Base-by-base conservation (phyloP, 1,140 invertebrate genomes). In the Mizuhopecten yessoensis region DNA sequence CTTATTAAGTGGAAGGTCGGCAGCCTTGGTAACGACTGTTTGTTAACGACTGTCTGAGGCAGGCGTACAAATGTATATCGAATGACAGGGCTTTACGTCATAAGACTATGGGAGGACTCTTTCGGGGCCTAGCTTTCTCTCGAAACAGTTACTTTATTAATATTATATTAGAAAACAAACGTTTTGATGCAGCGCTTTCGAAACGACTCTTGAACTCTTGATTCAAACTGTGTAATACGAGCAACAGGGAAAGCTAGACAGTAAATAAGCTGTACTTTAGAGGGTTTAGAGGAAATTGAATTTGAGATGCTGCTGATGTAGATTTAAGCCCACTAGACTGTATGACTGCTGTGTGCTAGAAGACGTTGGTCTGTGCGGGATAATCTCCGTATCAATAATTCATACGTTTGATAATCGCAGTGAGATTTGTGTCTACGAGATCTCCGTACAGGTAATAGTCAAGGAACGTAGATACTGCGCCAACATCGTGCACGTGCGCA, bases 1-100 rank as follows among this genome's bases (percentile, higher is more conserved):
- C 57, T 75, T 75, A 75, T 75, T n/a, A 75, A 75, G 57, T 75
- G n/a, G 57, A n/a, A 29, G 57, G 57, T 75, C 57, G 23, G 57
- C n/a, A 29, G 57, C 57, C 17, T 75, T n/a, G 36, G 17, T 75
- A 29, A 29, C 57, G 57, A 29, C 9, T 17, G 57, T 75, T 75
- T 75, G 17, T 75, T 75, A 75, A 75, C 57, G 57, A 75, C n/a
- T 29, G 57, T 75, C 23, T 75, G 57, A 17, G 11, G n/a, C 57
- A n/a, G n/a, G n/a, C n/a, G 1, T 9, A 11, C n/a, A 75, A 29
- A n/a, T 29, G 5, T 75, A 75, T 75, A 75, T 75, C 57, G 11
- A 29, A 75, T 75, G 57, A 75, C 57, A 75, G n/a, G 5, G 11
- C 23, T 11, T 75, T 75, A n/a, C 57, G 57, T 75, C 57, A 75